Conservation (phyloP, 2,888 invertebrate species). For the Thereva nobilitata region DNA sequence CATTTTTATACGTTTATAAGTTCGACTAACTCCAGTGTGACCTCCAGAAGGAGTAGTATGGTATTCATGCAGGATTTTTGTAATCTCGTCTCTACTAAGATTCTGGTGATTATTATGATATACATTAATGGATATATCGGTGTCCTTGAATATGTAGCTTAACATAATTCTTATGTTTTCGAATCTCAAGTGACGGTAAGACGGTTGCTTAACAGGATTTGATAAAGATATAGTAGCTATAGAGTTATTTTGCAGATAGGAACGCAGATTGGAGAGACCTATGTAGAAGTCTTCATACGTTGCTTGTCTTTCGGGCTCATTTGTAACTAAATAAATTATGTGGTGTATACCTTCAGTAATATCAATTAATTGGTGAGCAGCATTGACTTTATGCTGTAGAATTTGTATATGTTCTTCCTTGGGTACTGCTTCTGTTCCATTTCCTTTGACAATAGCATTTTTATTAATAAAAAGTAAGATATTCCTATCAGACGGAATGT, state of each 20-base stretch:
- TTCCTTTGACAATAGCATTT: too few relatives aligned
- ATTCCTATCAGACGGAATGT: too few relatives aligned
- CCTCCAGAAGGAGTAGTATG: slow-evolving; percentile 14
- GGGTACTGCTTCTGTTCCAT: too few relatives aligned
- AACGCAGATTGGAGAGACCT: not conserved
- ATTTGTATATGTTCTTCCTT: too few relatives aligned
- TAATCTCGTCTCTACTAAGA: not conserved
- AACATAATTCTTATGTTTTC: not conserved
- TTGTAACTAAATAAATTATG: too few relatives aligned
- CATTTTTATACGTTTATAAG: slow-evolving; percentile 43
- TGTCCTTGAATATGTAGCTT: not conserved
- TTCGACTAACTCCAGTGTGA: not conserved
- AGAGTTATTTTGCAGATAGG: not conserved
- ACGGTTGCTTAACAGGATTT: not conserved
- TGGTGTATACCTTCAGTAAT: too few relatives aligned
- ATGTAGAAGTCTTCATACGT: not conserved
- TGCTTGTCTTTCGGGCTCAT: not conserved
- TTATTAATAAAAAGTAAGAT: too few relatives aligned
- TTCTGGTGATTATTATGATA: not conserved
- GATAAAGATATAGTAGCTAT: not conserved
- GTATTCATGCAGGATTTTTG: not conserved
- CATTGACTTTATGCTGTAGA: too few relatives aligned
- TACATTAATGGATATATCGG: not conserved
- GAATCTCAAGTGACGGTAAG: not conserved
- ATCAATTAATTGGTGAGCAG: too few relatives aligned